Evolutionary conservation across 2,888 invertebrate species (phyloP).

Genomic region (Augochlorella aurata): DNA sequence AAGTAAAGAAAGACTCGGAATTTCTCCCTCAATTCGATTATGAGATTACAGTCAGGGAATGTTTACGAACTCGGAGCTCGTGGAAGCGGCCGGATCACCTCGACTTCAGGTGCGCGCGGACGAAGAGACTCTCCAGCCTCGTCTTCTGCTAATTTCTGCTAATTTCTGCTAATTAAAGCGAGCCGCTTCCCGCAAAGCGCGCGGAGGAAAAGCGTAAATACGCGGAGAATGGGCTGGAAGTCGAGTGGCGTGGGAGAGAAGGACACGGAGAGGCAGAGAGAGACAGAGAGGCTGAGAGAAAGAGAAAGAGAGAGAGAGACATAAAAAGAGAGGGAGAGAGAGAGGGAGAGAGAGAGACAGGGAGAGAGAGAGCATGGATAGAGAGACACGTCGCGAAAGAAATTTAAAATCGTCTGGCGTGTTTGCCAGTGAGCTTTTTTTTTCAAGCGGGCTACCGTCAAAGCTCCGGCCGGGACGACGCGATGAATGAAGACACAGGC

Average conservation of each 20-base stretch:
- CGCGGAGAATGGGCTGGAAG: neutral
- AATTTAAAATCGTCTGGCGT: slow-evolving; percentile 36
- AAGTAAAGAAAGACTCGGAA: neutral
- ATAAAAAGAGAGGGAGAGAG: neutral
- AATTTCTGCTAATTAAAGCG: slow-evolving; percentile 64
- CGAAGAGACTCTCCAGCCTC: slow-evolving; percentile 16
- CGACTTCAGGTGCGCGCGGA: neutral
- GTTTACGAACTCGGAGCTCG: neutral
- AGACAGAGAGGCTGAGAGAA: neutral
- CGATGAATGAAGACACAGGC: slow-evolving; percentile 27
- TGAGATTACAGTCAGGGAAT: neutral
- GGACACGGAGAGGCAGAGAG: neutral
- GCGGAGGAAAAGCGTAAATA: slow-evolving; percentile 27
- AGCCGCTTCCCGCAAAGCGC: slow-evolving; percentile 11
- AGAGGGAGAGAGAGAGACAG: neutral
- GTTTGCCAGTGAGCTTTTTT: neutral
- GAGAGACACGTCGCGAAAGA: neutral
- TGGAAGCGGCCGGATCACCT: neutral
- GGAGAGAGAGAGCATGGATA: neutral
- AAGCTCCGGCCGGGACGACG: slow-evolving; percentile 9
- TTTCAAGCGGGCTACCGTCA: slow-evolving; percentile 17
- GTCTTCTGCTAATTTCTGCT: slow-evolving; percentile 42
- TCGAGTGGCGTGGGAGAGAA: neutral
- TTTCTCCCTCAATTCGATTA: neutral
- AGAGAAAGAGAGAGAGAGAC: neutral